These are phyloP conservation scores for Rotaria magnacalcarata DNA, from an alignment of 2,888 invertebrate species.

Conservation along the genomic window DNA sequence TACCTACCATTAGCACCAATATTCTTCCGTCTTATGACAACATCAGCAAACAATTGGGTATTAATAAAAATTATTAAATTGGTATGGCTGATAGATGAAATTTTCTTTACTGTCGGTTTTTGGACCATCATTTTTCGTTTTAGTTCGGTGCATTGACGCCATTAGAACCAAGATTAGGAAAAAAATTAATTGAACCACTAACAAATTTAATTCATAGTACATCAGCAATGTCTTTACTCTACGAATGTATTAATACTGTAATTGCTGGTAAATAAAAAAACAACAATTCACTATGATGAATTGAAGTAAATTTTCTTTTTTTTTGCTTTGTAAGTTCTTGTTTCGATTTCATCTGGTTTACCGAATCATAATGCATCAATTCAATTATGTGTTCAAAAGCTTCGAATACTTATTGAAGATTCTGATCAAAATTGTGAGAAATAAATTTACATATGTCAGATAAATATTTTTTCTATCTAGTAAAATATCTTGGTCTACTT, in stretches of 20 bases:
- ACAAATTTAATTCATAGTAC: slow-evolving; percentile 67
- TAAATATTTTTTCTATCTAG: slow-evolving; percentile 61
- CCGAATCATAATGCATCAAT: slow-evolving; percentile 84
- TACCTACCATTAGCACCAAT: slow-evolving; percentile 94
- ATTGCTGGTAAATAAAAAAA: slow-evolving; percentile 67
- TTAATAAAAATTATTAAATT: slow-evolving; percentile 99
- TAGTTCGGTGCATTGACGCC: slow-evolving; percentile 97
- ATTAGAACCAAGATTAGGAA: slow-evolving; percentile 99
- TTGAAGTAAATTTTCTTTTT: slow-evolving; percentile 48
- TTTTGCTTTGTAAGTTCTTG: slow-evolving; percentile 70
- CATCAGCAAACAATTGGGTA: slow-evolving; percentile 99
- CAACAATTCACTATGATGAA: too few relatives aligned
- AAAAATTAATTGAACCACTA: slow-evolving; percentile 99
- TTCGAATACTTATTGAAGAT: slow-evolving; percentile 95
- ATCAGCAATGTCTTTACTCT: background rate
- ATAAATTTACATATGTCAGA: slow-evolving; percentile 59
- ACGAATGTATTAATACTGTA: slow-evolving; percentile 73
- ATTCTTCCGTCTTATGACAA: slow-evolving; percentile 99
- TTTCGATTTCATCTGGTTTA: slow-evolving; percentile 97
- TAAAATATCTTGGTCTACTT: slow-evolving; percentile 89
- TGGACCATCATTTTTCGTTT: slow-evolving; percentile 63
- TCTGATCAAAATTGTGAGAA: slow-evolving; percentile 79
- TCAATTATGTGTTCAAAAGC: slow-evolving; percentile 93
- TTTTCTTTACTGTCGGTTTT: background rate
- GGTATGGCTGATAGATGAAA: slow-evolving; percentile 50